phyloP scores from a whole-genome alignment of 2,888 invertebrate species.

The Dryocosmus kuriphilus region DNA sequence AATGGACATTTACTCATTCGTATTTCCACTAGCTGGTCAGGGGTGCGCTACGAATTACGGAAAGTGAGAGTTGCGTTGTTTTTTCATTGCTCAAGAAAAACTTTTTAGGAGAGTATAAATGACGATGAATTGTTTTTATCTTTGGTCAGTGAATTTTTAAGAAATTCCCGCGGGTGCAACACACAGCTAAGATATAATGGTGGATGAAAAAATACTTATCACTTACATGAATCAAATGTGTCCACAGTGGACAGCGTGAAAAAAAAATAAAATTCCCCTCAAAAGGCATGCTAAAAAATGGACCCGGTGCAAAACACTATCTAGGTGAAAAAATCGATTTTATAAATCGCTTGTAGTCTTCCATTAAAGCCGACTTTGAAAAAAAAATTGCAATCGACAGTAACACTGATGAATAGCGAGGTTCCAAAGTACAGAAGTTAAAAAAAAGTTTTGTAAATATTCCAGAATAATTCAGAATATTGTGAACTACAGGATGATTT shows the following conservation, averaged over 20 bases:
- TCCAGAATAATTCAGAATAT: not conserved
- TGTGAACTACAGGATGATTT: not conserved
- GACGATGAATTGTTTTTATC: conserved; percentile 10
- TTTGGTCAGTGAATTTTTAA: conserved; percentile 37
- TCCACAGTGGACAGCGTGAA: conserved; percentile 75
- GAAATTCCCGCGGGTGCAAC: conserved; percentile 54
- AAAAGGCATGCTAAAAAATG: conserved; percentile 73
- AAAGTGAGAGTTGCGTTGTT: conserved; percentile 40
- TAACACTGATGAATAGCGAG: conserved; percentile 4
- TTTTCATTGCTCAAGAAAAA: not conserved
- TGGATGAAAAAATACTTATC: conserved; percentile 70
- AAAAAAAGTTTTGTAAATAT: not conserved
- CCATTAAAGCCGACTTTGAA: too few relatives aligned
- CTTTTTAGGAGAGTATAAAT: not conserved
- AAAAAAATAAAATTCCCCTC: conserved; percentile 74
- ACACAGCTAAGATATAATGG: conserved; percentile 62
- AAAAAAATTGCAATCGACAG: not conserved
- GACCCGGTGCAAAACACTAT: conserved; percentile 60
- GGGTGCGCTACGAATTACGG: conserved; percentile 55
- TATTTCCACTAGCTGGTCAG: conserved; percentile 63
- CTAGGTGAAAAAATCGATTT: conserved; percentile 40
- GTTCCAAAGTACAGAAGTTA: not conserved
- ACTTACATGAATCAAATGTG: conserved; percentile 75
- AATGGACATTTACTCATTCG: conserved; percentile 60
- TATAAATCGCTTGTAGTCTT: conserved; percentile 28